Evolutionary conservation across 2,113 vertebrate genomes (phyloP), one percentile per base, ranked within the genome.

Genomic region (Spea bombifrons): DNA sequence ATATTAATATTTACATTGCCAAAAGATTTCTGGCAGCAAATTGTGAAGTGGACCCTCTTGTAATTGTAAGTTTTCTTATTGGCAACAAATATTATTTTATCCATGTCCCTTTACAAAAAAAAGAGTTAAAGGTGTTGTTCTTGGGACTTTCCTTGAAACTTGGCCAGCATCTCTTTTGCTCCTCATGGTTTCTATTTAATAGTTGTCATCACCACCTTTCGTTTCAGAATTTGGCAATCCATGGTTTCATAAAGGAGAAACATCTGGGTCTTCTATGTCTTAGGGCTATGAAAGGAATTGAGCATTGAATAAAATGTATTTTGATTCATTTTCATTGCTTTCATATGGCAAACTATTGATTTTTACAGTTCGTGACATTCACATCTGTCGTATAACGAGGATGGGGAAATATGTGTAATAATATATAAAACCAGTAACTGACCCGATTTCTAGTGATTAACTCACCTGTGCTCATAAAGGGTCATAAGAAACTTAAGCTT

Each of bases 161-260:
- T 80, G 77, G 77, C 63, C 44, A 45, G 13, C 52, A 49, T 71
- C 70, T 70, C 61, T 71, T 57, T 2, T 63, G 57, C 69, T 79
- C 76, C 76, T 79, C 76, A 72, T 79, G 76, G 76, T 79, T 79
- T 79, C 70, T 79, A 79, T 79, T 79, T 79, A 79, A 49, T 10
- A 79, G 76, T 73, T 79, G 76, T 79, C 76, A 79, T 79, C 76
- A 79, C 76, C 76, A 79, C 69, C 69, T 79, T 79, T 79, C 72
- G 76, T 73, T 79, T 45, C 48, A 73, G 61, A 69, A 79, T 64
- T 79, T 79, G 76, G 76, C 76, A 79, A 79, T 66, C 71, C 17
- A 49, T 15, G 15, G 10, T 64, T 73, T 46, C 55, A 80, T 73
- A 67, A 73, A 79, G 73, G 50, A 67, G 67, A 80, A 80, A 80